phyloP scores from a whole-genome alignment of 2,113 vertebrate species.

The Calonectris borealis region DNA sequence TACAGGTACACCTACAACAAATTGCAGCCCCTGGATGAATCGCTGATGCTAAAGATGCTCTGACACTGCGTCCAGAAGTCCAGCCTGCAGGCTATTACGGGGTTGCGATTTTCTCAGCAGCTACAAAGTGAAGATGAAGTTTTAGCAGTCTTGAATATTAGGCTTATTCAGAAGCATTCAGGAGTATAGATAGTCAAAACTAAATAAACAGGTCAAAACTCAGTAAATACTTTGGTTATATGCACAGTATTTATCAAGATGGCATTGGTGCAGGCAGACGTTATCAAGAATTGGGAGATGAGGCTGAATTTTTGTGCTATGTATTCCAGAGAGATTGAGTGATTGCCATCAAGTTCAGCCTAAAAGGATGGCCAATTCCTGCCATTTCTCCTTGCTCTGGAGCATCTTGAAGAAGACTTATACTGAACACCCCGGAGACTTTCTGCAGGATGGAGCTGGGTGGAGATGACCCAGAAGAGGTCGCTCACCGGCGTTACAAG shows the following conservation, averaged over 20 bases:
- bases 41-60: not conserved
- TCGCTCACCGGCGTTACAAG: rapidly evolving
- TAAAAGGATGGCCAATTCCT: not conserved
- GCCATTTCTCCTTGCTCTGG: not conserved
- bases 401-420: not conserved
- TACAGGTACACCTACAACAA: not conserved
- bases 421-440: not conserved
- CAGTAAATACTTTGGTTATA: not conserved
- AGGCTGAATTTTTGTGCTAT: not conserved
- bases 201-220: not conserved
- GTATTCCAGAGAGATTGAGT: not conserved
- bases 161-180: not conserved
- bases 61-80: not conserved
- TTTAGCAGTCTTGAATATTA: not conserved
- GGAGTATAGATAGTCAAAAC: not conserved
- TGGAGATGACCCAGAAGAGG: not conserved
- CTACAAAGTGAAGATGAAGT: not conserved
- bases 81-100: not conserved
- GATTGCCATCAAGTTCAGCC: not conserved
- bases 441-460: not conserved
- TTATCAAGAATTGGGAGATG: not conserved
- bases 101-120: not conserved
- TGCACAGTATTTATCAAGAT: not conserved
- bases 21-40: not conserved
- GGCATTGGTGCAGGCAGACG: not conserved